Evolutionary conservation across 1,140 invertebrate species (phyloP).

Genomic region (Trichogramma pretiosum): DNA sequence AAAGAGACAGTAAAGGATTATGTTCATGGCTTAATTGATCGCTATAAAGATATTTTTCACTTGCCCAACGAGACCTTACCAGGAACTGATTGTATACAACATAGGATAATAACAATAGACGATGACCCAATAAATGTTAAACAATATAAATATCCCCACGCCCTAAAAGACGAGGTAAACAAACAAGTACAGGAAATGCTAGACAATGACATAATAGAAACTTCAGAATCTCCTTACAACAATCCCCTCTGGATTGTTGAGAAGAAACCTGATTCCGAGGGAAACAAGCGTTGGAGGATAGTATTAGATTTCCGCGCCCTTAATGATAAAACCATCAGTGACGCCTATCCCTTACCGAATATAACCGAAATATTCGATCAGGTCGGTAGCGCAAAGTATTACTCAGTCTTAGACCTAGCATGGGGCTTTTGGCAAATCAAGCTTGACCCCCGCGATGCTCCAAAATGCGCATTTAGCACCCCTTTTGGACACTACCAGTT

Average conservation of each 20-base stretch:
- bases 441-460: neutral
- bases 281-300: conserved; percentile 23
- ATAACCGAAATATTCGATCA: conserved; percentile 21
- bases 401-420: conserved; percentile 14
- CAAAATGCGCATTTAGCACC: conserved; percentile 1
- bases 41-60: no score
- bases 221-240: conserved; percentile 27
- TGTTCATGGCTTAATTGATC: no score
- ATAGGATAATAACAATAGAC: conserved; percentile 1
- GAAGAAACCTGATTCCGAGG: conserved; percentile 32
- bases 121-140: neutral
- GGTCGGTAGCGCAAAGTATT: conserved; percentile 16
- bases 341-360: conserved; percentile 19
- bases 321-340: conserved; percentile 19
- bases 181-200: conserved; percentile 13
- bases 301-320: conserved; percentile 21
- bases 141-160: neutral
- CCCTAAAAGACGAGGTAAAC: conserved; percentile 1
- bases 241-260: conserved; percentile 30
- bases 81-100: neutral
- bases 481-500: conserved; percentile 4
- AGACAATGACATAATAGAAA: conserved; percentile 29
- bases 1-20: no score
- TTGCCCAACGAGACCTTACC: neutral
- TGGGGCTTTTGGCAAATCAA: conserved; percentile 9